phyloP scores from a whole-genome alignment of 2,888 invertebrate genomes.

The Lithophane leautieri region DNA sequence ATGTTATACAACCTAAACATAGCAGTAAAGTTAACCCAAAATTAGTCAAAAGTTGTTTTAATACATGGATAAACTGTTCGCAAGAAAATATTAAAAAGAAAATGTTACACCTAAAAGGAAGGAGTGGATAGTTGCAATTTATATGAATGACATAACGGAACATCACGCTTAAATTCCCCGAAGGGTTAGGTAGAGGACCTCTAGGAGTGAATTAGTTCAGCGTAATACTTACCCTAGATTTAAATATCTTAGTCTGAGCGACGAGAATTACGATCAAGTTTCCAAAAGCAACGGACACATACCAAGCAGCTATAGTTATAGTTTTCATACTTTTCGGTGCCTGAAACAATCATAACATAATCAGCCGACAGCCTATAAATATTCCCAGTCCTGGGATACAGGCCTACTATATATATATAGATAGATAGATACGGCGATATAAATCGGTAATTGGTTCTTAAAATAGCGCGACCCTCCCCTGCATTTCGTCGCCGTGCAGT shows the following conservation, averaged over 20 bases:
- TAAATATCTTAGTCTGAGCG: slow-evolving; percentile 92
- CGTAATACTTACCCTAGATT: slow-evolving; percentile 90
- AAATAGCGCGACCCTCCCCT: too few relatives aligned
- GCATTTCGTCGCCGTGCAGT: too few relatives aligned
- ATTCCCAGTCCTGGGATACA: background rate
- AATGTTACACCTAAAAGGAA: background rate
- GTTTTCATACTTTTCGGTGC: slow-evolving; percentile 96
- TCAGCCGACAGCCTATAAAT: background rate
- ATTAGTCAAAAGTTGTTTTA: background rate
- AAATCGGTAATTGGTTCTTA: too few relatives aligned
- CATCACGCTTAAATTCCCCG: background rate
- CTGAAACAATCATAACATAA: slow-evolving; percentile 79
- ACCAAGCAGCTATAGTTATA: slow-evolving; percentile 96
- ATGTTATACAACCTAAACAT: background rate
- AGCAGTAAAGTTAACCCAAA: background rate
- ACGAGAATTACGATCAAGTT: slow-evolving; percentile 95
- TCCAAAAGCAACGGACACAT: slow-evolving; percentile 94
- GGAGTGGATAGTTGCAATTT: background rate
- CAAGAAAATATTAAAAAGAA: background rate
- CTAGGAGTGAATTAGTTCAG: background rate
- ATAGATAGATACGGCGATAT: too few relatives aligned
- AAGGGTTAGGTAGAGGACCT: background rate
- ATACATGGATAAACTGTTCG: background rate
- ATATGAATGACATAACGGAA: background rate
- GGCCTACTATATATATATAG: too few relatives aligned